These are phyloP conservation scores for Agonopterix subpropinquella DNA, from an alignment of 2,888 invertebrate genomes.

Conservation along the genomic window DNA sequence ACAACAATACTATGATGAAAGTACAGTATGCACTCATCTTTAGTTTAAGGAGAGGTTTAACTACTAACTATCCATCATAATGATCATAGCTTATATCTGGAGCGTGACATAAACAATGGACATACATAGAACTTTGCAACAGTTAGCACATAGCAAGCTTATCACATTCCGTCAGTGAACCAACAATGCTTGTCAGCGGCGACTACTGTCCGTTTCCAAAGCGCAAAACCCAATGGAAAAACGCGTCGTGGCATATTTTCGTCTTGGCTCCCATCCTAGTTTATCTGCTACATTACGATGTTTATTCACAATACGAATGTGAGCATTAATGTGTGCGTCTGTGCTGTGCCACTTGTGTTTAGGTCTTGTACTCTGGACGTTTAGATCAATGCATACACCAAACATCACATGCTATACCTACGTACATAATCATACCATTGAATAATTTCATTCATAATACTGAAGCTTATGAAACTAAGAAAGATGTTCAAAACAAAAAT, in stretches of 20 bases:
- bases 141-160: slow-evolving; percentile 11
- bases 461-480: too few relatives aligned
- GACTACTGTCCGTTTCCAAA: slow-evolving; percentile 67
- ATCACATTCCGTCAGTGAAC: slow-evolving; percentile 42
- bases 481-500: too few relatives aligned
- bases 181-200: slow-evolving; percentile 53
- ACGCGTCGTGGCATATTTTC: slow-evolving; percentile 74
- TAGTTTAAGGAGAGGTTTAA: not conserved
- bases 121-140: slow-evolving; percentile 5
- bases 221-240: slow-evolving; percentile 73
- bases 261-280: slow-evolving; percentile 76
- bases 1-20: not conserved
- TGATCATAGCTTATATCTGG: slow-evolving; percentile 3
- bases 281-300: slow-evolving; percentile 76
- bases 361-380: not conserved
- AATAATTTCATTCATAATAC: too few relatives aligned
- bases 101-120: slow-evolving; percentile 13
- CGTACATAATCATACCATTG: too few relatives aligned
- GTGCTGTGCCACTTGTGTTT: slow-evolving; percentile 40
- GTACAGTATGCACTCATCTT: not conserved
- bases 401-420: too few relatives aligned
- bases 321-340: slow-evolving; percentile 69
- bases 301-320: slow-evolving; percentile 75
- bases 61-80: not conserved
- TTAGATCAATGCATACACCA: too few relatives aligned